Conservation (phyloP, 2,113 vertebrate species). For the Oryzias javanicus region DNA sequence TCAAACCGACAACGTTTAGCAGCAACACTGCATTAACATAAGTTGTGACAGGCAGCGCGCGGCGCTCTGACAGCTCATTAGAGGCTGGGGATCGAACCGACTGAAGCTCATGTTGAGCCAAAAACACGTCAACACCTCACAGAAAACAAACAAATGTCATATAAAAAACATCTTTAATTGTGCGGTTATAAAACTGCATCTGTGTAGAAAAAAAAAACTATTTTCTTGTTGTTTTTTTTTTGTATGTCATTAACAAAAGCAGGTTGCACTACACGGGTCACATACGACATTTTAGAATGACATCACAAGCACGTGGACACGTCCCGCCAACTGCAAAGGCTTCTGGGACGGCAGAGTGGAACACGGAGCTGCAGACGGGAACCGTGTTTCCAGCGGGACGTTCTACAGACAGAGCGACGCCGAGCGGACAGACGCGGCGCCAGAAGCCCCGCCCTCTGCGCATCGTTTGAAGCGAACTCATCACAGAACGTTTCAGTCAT, state of each 20-base stretch:
- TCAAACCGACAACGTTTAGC: background rate
- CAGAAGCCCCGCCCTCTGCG: too few relatives aligned
- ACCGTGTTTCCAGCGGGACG: too few relatives aligned
- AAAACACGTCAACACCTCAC: slow-evolving; percentile 15
- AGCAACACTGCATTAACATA: slow-evolving; percentile 8
- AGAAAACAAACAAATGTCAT: background rate
- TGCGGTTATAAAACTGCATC: slow-evolving; percentile 58
- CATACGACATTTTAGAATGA: slow-evolving; percentile 28
- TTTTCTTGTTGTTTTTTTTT: too few relatives aligned
- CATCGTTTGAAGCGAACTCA: too few relatives aligned
- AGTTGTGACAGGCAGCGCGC: background rate
- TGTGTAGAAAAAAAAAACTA: slow-evolving; percentile 56
- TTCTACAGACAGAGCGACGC: too few relatives aligned
- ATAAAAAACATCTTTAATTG: slow-evolving; percentile 45
- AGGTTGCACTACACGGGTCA: slow-evolving; percentile 12
- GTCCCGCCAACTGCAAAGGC: too few relatives aligned
- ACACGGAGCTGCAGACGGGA: too few relatives aligned
- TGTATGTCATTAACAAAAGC: slow-evolving; percentile 23
- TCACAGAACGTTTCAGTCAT: too few relatives aligned
- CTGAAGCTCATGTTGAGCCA: slow-evolving; percentile 3
- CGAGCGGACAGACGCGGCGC: too few relatives aligned
- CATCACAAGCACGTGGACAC: slow-evolving; percentile 1
- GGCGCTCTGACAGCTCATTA: slow-evolving; percentile 3
- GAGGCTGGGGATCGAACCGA: slow-evolving; percentile 4
- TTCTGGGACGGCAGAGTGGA: too few relatives aligned